These are phyloP conservation scores for Tachina lurida DNA, from an alignment of 2,888 invertebrate species.

Conservation along the genomic window DNA sequence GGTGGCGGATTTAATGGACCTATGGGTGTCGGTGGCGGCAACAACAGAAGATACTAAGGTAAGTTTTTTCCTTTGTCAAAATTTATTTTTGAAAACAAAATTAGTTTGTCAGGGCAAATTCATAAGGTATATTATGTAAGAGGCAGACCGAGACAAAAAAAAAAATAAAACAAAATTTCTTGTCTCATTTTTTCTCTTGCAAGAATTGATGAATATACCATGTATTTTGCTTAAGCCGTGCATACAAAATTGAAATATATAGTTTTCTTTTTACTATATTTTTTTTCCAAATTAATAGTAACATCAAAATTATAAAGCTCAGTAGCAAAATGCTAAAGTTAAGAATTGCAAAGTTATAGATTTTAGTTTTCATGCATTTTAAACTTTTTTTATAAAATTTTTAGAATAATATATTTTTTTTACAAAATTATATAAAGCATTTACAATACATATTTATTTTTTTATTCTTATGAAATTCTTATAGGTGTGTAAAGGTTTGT, in stretches of 20 bases:
- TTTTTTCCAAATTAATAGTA: conserved; percentile 1
- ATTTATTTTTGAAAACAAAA: conserved; percentile 1
- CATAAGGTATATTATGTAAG: neutral
- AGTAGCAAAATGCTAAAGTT: conserved; percentile 22
- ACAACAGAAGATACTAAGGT: conserved; percentile 83
- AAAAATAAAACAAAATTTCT: too few relatives aligned
- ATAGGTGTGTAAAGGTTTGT: conserved; percentile 80
- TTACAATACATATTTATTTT: conserved; percentile 76
- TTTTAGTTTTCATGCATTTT: conserved; percentile 36
- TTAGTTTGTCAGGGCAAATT: neutral
- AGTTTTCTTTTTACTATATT: neutral
- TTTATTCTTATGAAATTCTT: conserved; percentile 81
- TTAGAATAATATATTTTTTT: conserved; percentile 45
- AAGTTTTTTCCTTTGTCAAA: conserved; percentile 73
- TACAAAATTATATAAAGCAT: conserved; percentile 69
- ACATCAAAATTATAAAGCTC: conserved; percentile 4
- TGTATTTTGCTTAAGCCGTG: neutral
- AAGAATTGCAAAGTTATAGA: conserved; percentile 7
- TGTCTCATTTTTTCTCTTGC: neutral
- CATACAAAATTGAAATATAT: neutral
- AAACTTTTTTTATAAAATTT: conserved; percentile 27
- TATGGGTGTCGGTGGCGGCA: conserved; percentile 77
- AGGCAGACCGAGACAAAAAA: too few relatives aligned
- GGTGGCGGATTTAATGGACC: conserved; percentile 75
- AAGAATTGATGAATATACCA: neutral